Conservation (phyloP, 2,888 invertebrate species). For the Erebia aethiops region DNA sequence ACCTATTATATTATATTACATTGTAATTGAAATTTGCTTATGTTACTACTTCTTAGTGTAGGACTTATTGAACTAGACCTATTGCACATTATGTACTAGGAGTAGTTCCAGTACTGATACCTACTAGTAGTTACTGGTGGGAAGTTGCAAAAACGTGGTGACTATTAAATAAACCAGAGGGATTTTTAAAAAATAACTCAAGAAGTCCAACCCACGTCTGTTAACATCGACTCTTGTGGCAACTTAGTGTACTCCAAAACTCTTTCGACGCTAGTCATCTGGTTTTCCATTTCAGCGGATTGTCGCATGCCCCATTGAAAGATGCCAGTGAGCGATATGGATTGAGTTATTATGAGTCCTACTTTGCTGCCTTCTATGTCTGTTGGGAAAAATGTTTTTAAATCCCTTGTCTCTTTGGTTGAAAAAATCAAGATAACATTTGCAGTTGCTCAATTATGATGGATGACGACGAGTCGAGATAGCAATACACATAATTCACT, state of each 20-base stretch:
- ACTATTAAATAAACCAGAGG: background rate
- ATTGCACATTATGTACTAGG: too few species aligned
- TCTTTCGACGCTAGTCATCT: constrained; percentile 92
- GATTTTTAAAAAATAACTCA: background rate
- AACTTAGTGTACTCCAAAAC: constrained; percentile 86
- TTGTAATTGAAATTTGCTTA: too few species aligned
- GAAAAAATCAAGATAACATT: background rate
- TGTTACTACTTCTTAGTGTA: too few species aligned
- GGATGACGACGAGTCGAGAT: background rate
- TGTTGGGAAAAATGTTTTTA: constrained; percentile 38
- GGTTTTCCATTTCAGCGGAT: constrained; percentile 92
- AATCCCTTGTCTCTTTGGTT: background rate
- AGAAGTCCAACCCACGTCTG: background rate
- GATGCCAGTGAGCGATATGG: constrained; percentile 84
- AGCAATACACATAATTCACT: too few species aligned
- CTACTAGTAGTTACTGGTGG: too few species aligned
- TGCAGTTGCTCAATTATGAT: background rate
- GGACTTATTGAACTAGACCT: too few species aligned
- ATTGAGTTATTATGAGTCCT: constrained; percentile 86
- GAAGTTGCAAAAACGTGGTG: too few species aligned
- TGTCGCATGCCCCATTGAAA: constrained; percentile 93
- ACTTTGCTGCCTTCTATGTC: constrained; percentile 83
- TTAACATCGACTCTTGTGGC: constrained; percentile 75
- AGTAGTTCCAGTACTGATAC: too few species aligned
- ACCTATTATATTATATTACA: too few species aligned